These are phyloP conservation scores for Sinocyclocheilus maitianheensis DNA, from an alignment of 2,113 vertebrate species.

Conservation along the genomic window DNA sequence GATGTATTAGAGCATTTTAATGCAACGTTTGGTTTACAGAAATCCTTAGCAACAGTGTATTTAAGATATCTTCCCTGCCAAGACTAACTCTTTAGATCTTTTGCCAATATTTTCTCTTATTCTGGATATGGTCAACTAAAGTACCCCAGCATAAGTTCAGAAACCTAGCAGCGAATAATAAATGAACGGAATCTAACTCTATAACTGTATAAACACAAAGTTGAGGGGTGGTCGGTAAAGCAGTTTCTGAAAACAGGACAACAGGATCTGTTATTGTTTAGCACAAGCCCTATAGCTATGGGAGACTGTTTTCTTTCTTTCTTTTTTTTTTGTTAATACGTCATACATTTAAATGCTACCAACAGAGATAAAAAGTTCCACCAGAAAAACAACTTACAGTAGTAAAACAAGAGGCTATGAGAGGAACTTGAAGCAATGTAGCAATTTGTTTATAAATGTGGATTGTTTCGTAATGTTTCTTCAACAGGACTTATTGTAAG, in stretches of 20 bases:
- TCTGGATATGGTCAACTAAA: constrained; percentile 22
- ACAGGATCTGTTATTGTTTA: not conserved
- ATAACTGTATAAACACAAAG: constrained; percentile 13
- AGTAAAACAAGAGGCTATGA: not conserved
- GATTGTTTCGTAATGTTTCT: too few relatives aligned
- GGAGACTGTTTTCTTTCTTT: too few relatives aligned
- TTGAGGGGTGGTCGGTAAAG: not conserved
- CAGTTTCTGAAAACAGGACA: not conserved
- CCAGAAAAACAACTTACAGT: not conserved
- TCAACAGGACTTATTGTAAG: too few relatives aligned
- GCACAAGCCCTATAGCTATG: too few relatives aligned
- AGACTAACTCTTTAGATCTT: constrained; percentile 61
- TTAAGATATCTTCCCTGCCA: constrained; percentile 61
- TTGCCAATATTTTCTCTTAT: constrained; percentile 58
- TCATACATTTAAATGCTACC: not conserved
- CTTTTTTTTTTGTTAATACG: too few relatives aligned
- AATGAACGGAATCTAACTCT: constrained; percentile 46
- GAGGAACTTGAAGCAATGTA: not conserved
- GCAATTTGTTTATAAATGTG: too few relatives aligned
- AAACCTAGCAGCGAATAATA: constrained; percentile 32
- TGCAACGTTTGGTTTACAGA: constrained; percentile 62
- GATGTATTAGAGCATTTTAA: constrained; percentile 59
- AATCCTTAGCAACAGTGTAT: constrained; percentile 65
- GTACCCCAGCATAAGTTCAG: constrained; percentile 24
- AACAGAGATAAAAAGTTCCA: not conserved